Evolutionary conservation across 2,113 vertebrate genomes (phyloP).

Genomic region (Numida meleagris): DNA sequence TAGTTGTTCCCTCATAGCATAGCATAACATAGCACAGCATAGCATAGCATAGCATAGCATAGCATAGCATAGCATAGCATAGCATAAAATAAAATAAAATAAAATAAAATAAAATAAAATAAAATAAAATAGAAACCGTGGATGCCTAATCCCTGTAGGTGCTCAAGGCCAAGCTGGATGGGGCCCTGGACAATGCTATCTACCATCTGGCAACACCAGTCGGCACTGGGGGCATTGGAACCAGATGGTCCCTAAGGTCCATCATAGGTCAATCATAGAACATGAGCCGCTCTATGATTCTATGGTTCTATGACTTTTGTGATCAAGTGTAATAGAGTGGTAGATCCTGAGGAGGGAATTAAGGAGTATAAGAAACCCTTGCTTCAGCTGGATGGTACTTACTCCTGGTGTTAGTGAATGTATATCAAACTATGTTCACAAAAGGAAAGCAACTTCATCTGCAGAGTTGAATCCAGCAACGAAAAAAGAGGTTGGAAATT

Average conservation of each 20-base stretch:
- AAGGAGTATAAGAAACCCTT: background rate
- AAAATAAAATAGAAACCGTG: background rate
- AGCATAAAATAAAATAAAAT: background rate
- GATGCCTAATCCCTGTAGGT: too few species aligned
- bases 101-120: background rate
- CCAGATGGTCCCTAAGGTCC: too few species aligned
- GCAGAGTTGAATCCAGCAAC: background rate
- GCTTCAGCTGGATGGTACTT: rapidly evolving
- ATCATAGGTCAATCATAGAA: too few species aligned
- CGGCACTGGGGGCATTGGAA: too few species aligned
- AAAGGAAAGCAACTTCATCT: background rate
- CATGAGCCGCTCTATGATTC: too few species aligned
- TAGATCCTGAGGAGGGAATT: background rate
- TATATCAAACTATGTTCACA: background rate
- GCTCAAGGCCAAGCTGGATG: too few species aligned
- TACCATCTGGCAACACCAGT: too few species aligned
- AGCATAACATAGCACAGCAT: too few species aligned
- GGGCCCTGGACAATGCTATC: too few species aligned
- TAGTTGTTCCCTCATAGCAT: background rate
- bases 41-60: background rate
- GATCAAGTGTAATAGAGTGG: background rate
- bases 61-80: background rate
- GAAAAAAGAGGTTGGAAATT: background rate
- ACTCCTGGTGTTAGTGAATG: background rate
- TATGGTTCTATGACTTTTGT: too few species aligned